Evolutionary conservation across 1,140 invertebrate genomes (phyloP).

Genomic region (Tribolium castaneum): DNA sequence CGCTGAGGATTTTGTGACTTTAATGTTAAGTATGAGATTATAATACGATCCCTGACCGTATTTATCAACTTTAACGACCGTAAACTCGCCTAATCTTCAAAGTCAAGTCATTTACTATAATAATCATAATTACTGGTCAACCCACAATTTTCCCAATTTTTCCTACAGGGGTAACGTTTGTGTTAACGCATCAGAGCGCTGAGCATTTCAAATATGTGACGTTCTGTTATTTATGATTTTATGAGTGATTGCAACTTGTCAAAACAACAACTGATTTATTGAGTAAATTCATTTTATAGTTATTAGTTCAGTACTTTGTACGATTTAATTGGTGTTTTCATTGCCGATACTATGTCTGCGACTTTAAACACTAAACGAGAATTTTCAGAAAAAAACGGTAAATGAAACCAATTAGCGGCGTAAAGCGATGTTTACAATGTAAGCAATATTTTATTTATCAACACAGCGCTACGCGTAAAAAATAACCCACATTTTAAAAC

Average conservation of each 20-base stretch:
- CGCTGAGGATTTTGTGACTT: conserved; percentile 38
- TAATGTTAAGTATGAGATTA: conserved; percentile 40
- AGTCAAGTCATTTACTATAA: conserved; percentile 40
- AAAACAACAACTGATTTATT: conserved; percentile 31
- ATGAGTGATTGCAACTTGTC: conserved; percentile 33
- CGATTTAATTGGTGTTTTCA: conserved; percentile 26
- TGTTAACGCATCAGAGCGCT: neutral
- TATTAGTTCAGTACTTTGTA: conserved; percentile 31
- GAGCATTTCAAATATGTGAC: conserved; percentile 17
- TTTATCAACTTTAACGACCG: conserved; percentile 31
- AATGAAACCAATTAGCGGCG: neutral
- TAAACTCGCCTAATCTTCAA: conserved; percentile 33
- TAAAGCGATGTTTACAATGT: neutral
- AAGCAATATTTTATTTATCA: neutral
- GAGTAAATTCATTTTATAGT: conserved; percentile 36
- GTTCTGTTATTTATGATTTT: conserved; percentile 24
- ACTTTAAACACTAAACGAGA: conserved; percentile 15
- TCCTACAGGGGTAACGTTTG: conserved; percentile 2
- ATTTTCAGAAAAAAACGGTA: neutral
- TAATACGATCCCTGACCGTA: conserved; percentile 43
- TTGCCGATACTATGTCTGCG: neutral
- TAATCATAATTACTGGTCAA: conserved; percentile 43
- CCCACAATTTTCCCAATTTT: conserved; percentile 41
- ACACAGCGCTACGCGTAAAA: too few relatives aligned
- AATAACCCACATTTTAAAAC: neutral